Evolutionary conservation across 2,888 invertebrate species (phyloP), one percentile per base, ranked within the genome.

Genomic region (Drosophila nr. fundita): DNA sequence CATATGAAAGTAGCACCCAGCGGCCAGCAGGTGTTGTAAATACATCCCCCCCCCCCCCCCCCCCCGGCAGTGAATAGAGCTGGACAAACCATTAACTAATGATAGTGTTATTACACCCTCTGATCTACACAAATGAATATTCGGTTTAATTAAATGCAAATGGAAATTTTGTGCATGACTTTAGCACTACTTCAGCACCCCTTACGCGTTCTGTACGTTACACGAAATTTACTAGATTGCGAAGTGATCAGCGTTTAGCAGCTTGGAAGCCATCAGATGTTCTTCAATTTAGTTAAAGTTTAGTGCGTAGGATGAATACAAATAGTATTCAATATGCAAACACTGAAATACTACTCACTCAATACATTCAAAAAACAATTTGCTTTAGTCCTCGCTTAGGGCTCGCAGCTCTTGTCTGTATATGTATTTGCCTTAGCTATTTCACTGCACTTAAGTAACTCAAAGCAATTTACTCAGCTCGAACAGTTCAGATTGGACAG

Each of bases 371-470:
- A 32, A 64, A 50, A 59, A 60, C 60, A 49, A 73, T 54, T 71
- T 52, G 24, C 38, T 18, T 21, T 21, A 34, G 68, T 63, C 38
- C 58, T 48, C 5, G 40, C 53, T 54, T 59, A 52, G 29, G 29
- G 45, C 32, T 24, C 27, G 27, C 40, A 49, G 48, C 62, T 60
- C 48, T 66, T 58, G 42, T 38, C 55, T 58, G 55, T 63, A 61
- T 75, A 82, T 76, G 75, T 80, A 69, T 73, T 81, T 80, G 76
- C 68, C 73, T 67, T 76, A 60, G 50, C 76, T 76, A 78, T 69
- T 71, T 64, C 57, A 52, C 67, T 66, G 60, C 68, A 63, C 73
- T 84, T 76, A 74, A 83, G 74, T 72, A 71, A 75, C 75, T 78
- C 71, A 73, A 73, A 82, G 80, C 88, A 58, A 82, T 79, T 82